Evolutionary conservation across 2,888 invertebrate species (phyloP), one percentile per base, ranked within the genome.

Genomic region (Stenodera caucasica): DNA sequence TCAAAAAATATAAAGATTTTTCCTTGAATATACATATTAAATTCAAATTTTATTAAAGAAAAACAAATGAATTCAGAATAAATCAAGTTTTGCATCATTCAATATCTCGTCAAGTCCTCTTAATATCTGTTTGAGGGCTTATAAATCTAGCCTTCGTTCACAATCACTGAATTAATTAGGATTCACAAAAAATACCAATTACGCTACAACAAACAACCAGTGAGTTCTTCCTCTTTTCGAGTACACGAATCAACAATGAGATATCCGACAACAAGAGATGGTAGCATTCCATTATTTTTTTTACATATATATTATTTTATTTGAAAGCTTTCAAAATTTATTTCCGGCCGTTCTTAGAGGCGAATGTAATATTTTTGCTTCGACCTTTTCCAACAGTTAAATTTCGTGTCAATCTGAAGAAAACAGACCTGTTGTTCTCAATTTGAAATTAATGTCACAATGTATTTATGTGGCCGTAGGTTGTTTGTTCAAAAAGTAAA

Each of bases 221-320:
- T 55, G 57, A 60, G 57, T 63, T 63, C 60, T 62, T 59, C 56
- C 33, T 33, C 11, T 11, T 33, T 54, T 32, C 49, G 26, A 60
- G 60, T 60, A 63, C 60, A 60, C 60, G 63, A 63, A 60, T 63
- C 60, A 63, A 63, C 63, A 63, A 63, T 60, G 60, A 63, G 60
- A 63, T 60, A 60, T 62, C 60, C 60, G 60, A 55, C 63, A 60
- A 52, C 55, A 57, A 59, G 57, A 57, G 57, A 63, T 54, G 57
- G 59, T 60, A 63, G 60, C 63, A 55, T 60, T 63, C 57, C 51
- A 55, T 35, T 55, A 57, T 58, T 57, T 55, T 57, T 11, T 6
- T 21, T 12, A 45, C 56, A 59, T 58, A 58, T 62, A 58, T 58
- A 58, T 56, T 33, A 54, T 37, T 6, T 35, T 35, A 57, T 54